Percentiles rank a stretch among this genome's conserved stretches.
Evolutionary conservation across 2,888 invertebrate species (phyloP).

Genomic region (Trilocha varians): DNA sequence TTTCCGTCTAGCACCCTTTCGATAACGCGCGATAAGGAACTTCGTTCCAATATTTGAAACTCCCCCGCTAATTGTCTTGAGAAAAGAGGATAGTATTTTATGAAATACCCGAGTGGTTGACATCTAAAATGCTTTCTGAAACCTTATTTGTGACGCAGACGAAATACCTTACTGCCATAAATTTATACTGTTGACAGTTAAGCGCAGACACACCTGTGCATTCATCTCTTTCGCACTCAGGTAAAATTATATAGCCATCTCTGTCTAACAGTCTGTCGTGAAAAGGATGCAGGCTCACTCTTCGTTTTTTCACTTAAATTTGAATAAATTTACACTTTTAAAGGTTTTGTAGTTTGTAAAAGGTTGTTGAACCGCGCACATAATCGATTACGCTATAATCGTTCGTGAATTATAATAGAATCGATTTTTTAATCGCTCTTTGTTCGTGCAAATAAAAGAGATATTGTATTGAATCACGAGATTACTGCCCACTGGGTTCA

Average conservation of each 20-base stretch:
- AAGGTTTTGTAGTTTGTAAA: slow-evolving; percentile 31
- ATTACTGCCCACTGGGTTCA: too few relatives aligned
- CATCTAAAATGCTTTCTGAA: too few relatives aligned
- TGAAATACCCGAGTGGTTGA: too few relatives aligned
- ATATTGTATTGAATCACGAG: too few relatives aligned
- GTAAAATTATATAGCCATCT: slow-evolving; percentile 12
- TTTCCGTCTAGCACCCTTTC: too few relatives aligned
- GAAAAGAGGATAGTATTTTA: too few relatives aligned
- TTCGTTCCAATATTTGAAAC: too few relatives aligned
- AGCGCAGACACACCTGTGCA: slow-evolving; percentile 10
- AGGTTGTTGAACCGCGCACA: slow-evolving; percentile 45
- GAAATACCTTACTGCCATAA: not conserved
- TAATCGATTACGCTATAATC: slow-evolving; percentile 11
- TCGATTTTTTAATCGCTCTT: too few relatives aligned
- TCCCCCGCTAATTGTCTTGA: too few relatives aligned
- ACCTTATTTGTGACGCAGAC: too few relatives aligned
- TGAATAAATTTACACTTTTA: slow-evolving; percentile 70
- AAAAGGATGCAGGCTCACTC: slow-evolving; percentile 47
- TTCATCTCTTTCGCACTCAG: slow-evolving; percentile 17
- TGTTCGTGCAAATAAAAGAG: too few relatives aligned
- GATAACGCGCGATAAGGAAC: too few relatives aligned
- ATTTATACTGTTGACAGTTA: slow-evolving; percentile 22
- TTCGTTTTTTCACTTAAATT: slow-evolving; percentile 52
- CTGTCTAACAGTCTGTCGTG: slow-evolving; percentile 26
- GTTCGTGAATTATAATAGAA: not conserved